Conservation (phyloP, 2,888 invertebrate genomes). For the Melitaea athalia region DNA sequence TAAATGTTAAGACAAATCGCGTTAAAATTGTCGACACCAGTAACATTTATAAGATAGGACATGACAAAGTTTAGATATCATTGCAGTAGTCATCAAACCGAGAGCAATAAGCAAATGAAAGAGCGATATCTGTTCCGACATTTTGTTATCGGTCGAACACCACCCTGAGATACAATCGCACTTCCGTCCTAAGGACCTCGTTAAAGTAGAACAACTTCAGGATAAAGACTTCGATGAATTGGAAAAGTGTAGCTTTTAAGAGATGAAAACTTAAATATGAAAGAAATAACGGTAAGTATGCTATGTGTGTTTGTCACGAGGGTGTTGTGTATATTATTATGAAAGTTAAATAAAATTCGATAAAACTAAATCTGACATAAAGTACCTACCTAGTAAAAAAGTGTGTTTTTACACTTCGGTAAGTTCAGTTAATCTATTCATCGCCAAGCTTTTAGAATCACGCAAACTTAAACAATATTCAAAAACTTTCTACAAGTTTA, state of each 20-base stretch:
- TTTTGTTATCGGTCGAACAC: slow-evolving; percentile 62
- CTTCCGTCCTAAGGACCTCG: slow-evolving; percentile 62
- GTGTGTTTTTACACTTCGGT: too few species aligned
- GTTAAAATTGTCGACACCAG: slow-evolving; percentile 41
- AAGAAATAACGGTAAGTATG: background rate
- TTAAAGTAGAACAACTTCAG: slow-evolving; percentile 24
- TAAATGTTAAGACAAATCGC: background rate
- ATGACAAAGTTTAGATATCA: slow-evolving; percentile 57
- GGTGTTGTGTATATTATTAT: too few species aligned
- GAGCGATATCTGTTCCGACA: slow-evolving; percentile 63
- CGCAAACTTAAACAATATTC: too few species aligned
- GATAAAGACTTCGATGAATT: slow-evolving; percentile 11
- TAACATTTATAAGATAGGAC: slow-evolving; percentile 57
- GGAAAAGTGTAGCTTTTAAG: background rate
- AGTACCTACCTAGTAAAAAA: too few species aligned
- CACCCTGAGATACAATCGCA: slow-evolving; percentile 67
- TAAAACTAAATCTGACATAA: too few species aligned
- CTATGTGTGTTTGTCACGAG: too few species aligned
- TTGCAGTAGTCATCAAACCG: slow-evolving; percentile 62
- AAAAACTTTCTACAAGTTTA: background rate
- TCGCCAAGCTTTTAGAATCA: too few species aligned
- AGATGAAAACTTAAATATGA: background rate
- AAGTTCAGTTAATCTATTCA: too few species aligned
- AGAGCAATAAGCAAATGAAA: slow-evolving; percentile 74
- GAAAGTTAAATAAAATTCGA: too few species aligned